These are phyloP conservation scores for Bradypus variegatus DNA, from an alignment of 2,797 vertebrate species.

Conservation along the genomic window DNA sequence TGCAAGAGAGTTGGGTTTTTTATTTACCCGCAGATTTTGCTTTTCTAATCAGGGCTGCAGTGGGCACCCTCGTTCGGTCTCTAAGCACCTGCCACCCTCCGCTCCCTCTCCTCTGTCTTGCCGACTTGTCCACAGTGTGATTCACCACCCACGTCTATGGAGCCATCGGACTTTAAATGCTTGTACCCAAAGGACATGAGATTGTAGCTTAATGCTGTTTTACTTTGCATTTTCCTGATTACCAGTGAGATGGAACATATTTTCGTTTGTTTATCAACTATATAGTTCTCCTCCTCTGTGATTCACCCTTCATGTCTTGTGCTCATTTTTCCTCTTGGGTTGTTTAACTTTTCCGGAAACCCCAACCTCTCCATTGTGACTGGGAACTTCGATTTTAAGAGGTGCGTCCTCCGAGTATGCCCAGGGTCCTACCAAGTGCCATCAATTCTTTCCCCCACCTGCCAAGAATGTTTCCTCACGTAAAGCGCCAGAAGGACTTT, in stretches of 20 bases:
- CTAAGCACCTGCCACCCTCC: background rate
- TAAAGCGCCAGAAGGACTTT: background rate
- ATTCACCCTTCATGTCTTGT: accelerated
- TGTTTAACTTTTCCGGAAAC: background rate
- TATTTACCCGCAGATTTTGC: background rate
- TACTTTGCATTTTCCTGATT: background rate
- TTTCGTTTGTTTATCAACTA: background rate
- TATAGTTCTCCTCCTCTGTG: background rate
- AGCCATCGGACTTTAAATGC: accelerated
- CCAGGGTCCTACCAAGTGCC: accelerated
- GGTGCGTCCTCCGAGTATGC: background rate
- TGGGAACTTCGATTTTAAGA: background rate
- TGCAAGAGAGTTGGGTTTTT: accelerated
- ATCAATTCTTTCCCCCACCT: background rate
- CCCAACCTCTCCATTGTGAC: accelerated
- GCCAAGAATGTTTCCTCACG: background rate
- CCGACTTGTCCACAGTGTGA: accelerated
- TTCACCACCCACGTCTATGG: accelerated
- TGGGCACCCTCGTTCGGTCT: accelerated
- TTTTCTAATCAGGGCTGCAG: background rate
- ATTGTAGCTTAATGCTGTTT: accelerated
- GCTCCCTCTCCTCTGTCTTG: too few relatives aligned
- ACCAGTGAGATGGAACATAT: background rate
- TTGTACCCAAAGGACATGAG: accelerated
- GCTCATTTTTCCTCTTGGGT: background rate